Conservation (phyloP, 2,113 vertebrate genomes). For the Rhabdornis inornatus region DNA sequence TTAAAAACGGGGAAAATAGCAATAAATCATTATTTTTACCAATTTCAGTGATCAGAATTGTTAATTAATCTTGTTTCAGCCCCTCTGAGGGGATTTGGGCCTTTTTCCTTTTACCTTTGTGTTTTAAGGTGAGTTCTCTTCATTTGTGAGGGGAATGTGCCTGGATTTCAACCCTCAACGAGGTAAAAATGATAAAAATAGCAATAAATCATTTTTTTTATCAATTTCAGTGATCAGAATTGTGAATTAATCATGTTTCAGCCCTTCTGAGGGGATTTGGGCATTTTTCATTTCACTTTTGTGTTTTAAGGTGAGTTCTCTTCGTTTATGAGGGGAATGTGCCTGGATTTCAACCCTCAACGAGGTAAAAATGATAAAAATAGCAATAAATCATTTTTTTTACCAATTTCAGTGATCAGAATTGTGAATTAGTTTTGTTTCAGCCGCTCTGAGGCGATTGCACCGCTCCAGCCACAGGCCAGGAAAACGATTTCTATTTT, state of each 20-base stretch:
- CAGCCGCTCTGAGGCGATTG: background rate
- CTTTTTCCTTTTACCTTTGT: background rate
- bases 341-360: background rate
- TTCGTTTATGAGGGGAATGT: rapidly evolving
- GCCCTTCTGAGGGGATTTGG: background rate
- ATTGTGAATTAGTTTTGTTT: background rate
- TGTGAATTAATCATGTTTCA: no score
- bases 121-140: background rate
- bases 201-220: background rate
- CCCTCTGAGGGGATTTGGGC: background rate
- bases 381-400: background rate
- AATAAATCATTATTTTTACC: background rate
- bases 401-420: background rate
- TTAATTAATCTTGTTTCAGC: background rate
- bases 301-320: background rate
- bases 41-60: background rate
- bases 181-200: background rate
- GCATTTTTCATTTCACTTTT: background rate
- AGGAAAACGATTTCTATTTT: background rate
- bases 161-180: background rate
- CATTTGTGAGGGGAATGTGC: background rate
- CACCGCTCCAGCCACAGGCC: background rate
- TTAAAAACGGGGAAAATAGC: rapidly evolving
- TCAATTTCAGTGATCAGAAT: background rate
- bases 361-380: background rate